Conservation (phyloP, 2,888 invertebrate species). For the Prosapia bicincta region DNA sequence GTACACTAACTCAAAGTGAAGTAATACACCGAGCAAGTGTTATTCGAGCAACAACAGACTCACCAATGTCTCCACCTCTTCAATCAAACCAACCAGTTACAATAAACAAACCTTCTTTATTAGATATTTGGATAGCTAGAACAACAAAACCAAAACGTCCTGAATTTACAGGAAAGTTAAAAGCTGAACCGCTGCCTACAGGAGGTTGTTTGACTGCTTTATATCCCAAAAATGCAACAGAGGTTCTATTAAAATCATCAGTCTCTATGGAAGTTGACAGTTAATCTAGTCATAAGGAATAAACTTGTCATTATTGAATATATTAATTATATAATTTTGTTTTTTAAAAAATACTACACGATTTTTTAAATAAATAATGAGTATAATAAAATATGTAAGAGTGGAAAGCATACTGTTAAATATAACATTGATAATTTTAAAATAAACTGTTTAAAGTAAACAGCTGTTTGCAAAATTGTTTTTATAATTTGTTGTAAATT, state of each 20-base stretch:
- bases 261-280: neutral
- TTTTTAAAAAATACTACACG: too few species aligned
- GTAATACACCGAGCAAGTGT: conserved; percentile 49
- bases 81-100: conserved; percentile 20
- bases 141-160: conserved; percentile 43
- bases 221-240: conserved; percentile 65
- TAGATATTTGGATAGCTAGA: conserved; percentile 35
- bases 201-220: conserved; percentile 63
- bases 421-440: too few species aligned
- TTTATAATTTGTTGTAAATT: too few species aligned
- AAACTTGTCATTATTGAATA: too few species aligned
- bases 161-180: conserved; percentile 58
- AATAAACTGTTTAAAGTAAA: too few species aligned
- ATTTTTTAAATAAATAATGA: too few species aligned
- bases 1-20: conserved; percentile 39
- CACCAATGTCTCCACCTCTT: conserved; percentile 78
- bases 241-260: neutral
- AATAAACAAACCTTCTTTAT: conserved; percentile 29
- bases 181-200: conserved; percentile 42
- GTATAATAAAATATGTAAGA: too few species aligned
- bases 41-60: conserved; percentile 77
- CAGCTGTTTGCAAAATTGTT: too few species aligned
- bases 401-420: too few species aligned
- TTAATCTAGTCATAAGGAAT: neutral
- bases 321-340: too few species aligned